Evolutionary conservation across 1,140 invertebrate species (phyloP).

Genomic region (Chionoecetes opilio): DNA sequence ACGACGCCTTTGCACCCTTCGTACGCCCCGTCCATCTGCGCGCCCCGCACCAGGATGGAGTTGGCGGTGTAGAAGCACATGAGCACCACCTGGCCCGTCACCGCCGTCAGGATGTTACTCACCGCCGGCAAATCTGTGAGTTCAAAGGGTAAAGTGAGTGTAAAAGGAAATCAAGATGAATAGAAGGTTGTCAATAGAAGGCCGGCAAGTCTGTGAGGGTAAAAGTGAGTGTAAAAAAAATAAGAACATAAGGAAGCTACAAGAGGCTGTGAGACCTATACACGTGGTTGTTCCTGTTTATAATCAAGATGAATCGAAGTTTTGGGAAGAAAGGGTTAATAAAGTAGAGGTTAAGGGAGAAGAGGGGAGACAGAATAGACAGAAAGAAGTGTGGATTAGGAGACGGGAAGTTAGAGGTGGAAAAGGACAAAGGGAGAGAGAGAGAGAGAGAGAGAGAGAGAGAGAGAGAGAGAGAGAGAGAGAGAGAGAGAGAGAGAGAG

Average conservation of each 20-base stretch:
- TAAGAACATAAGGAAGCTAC: background rate
- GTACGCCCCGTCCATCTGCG: conserved; percentile 62
- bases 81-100: conserved; percentile 44
- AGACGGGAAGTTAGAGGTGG: background rate
- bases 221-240: background rate
- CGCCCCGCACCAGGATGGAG: conserved; percentile 69
- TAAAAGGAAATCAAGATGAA: background rate
- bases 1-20: conserved; percentile 56
- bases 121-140: conserved; percentile 61
- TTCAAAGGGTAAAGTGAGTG: background rate
- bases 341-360: too few relatives aligned
- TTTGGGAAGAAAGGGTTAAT: too few relatives aligned
- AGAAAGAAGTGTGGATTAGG: too few relatives aligned
- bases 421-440: background rate
- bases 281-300: too few relatives aligned
- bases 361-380: too few relatives aligned
- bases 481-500: background rate
- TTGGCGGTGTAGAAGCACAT: conserved; percentile 76
- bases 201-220: background rate
- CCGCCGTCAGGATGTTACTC: conserved; percentile 62
- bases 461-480: background rate
- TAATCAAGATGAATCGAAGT: too few relatives aligned
- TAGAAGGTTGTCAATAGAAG: background rate
- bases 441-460: background rate
- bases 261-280: background rate